Evolutionary conservation across 2,888 invertebrate genomes (phyloP), one percentile per base, ranked within the genome.

Genomic region (Epirrita christyi): DNA sequence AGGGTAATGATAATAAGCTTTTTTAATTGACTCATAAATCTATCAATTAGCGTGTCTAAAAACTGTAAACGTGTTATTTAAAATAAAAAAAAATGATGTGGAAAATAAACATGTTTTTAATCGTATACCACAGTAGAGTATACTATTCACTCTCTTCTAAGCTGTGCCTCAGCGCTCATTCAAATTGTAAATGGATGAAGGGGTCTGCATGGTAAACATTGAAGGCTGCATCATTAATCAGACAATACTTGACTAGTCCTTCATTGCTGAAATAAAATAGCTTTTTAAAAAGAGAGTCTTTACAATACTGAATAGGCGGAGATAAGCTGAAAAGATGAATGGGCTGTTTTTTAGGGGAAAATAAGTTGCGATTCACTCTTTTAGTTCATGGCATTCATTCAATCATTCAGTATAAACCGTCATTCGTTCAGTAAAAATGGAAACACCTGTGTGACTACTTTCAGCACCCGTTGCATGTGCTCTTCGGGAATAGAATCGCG

Each of bases 181-280:
- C 64, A 57, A 56, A 61, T 64, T 51, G 54, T 59, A 55, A 58
- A 67, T 63, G 45, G 55, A 60, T 63, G 52, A 56, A 55, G 55
- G 51, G 58, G 42, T 62, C 51, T 58, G 53, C 55, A 55, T 53
- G 47, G 55, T 57, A 57, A 60, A 67, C 55, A 61, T 61, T 62
- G 48, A 42, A 58, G 42, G 38, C 36, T 14, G 34, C 55, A 48
- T 59, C 55, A 59, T 59, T 55, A 51, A 59, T 59, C 55, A 59
- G 47, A 54, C 34, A 59, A 52, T 43, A 59, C 55, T 50, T 43
- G 36, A 51, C 47, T 51, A 47, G 46, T 49, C 15, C 11, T 44
- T 27, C 47, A 37, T 6, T 47, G 41, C 59, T 55, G 44, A 51
- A 59, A 51, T 50, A 51, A 51, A 59, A 59, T 48, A 38, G 47